phyloP scores from a whole-genome alignment of 2,113 vertebrate genomes.

The Callospermophilus lateralis region DNA sequence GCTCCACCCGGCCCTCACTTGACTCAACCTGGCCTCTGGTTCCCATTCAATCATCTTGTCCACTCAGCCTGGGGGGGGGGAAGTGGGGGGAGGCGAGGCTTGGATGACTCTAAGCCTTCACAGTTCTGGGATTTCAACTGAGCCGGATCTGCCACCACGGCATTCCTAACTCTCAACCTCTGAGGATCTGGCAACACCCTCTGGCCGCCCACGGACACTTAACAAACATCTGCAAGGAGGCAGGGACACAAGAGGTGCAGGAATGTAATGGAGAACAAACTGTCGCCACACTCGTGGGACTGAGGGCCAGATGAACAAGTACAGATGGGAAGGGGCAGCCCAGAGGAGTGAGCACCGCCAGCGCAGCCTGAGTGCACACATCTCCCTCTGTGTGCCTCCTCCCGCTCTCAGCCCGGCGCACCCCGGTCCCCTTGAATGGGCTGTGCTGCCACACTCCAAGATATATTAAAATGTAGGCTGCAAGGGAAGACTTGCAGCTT shows the following conservation, averaged over 20 bases:
- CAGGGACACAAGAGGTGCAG: not conserved
- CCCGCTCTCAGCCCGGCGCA: not conserved
- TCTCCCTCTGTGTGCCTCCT: not conserved
- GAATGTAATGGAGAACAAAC: not conserved
- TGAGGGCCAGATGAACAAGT: not conserved
- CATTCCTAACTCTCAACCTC: not conserved
- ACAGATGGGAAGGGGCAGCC: not conserved
- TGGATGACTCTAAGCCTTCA: not conserved
- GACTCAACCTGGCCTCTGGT: not conserved
- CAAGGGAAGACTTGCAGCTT: not conserved
- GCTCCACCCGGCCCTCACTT: not conserved
- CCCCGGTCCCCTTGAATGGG: rapidly evolving
- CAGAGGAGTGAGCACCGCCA: not conserved
- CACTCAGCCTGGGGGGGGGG: not conserved
- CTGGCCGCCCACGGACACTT: not conserved
- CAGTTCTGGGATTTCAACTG: not conserved
- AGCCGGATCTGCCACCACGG: not conserved
- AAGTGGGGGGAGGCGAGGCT: not conserved
- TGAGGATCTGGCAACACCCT: not conserved
- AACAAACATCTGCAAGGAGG: not conserved
- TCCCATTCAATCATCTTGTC: not conserved
- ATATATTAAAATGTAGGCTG: too few relatives aligned
- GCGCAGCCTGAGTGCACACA: rapidly evolving
- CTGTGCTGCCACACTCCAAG: not conserved
- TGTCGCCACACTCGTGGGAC: not conserved